Conservation (phyloP, 2,888 invertebrate species). For the Dorcus hopei region DNA sequence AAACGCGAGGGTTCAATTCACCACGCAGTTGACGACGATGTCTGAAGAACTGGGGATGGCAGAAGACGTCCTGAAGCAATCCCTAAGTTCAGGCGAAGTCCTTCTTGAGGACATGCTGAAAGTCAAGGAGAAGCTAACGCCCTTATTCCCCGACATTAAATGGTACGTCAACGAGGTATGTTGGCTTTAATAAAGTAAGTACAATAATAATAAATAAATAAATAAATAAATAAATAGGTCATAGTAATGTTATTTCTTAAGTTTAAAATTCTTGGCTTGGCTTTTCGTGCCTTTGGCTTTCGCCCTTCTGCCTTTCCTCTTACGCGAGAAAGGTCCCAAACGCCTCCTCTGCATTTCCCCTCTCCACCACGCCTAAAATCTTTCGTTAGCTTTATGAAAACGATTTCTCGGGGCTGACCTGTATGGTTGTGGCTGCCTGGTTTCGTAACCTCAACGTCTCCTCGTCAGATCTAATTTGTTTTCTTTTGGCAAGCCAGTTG, state of each 20-base stretch:
- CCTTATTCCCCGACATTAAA: slow-evolving; percentile 23
- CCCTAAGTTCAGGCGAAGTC: slow-evolving; percentile 34
- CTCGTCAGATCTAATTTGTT: slow-evolving; percentile 26
- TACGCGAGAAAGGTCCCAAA: slow-evolving; percentile 32
- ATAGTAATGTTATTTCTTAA: slow-evolving; percentile 9
- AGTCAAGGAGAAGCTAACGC: slow-evolving; percentile 31
- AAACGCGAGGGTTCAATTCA: no score
- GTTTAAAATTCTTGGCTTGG: slow-evolving; percentile 16
- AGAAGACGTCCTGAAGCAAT: slow-evolving; percentile 29
- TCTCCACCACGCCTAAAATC: slow-evolving; percentile 38
- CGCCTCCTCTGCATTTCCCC: slow-evolving; percentile 33
- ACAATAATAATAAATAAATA: slow-evolving; percentile 3
- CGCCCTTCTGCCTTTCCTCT: slow-evolving; percentile 22
- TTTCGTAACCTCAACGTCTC: background rate
- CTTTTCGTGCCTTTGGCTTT: slow-evolving; percentile 16
- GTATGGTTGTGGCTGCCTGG: slow-evolving; percentile 34
- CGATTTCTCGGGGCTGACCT: slow-evolving; percentile 20
- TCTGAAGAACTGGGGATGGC: no score
- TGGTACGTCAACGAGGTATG: slow-evolving; percentile 29
- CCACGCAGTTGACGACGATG: no score
- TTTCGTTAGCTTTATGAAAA: background rate
- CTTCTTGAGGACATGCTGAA: slow-evolving; percentile 37
- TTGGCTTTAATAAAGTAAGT: background rate
- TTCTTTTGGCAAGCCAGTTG: slow-evolving; percentile 31
- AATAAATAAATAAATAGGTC: background rate